A percentile compares a stretch with the other conserved stretches of the same genome.
These are phyloP conservation scores for Leptoclinus maculatus DNA, from an alignment of 2,797 vertebrate species.

Conservation along the genomic window DNA sequence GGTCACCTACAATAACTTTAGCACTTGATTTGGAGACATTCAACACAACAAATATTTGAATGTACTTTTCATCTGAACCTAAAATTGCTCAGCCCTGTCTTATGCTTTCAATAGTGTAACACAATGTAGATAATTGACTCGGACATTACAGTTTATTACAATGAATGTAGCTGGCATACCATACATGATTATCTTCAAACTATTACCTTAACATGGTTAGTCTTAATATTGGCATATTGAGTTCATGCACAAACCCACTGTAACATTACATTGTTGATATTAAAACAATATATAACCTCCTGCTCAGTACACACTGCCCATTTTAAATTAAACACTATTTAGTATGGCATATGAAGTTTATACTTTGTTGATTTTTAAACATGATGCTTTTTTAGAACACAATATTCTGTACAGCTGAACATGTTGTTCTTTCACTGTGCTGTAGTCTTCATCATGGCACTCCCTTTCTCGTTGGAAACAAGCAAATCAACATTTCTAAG, in stretches of 20 bases:
- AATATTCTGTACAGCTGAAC: constrained; percentile 64
- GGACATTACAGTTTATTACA: background rate
- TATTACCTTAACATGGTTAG: background rate
- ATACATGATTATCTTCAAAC: background rate
- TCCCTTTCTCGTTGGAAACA: constrained; percentile 42
- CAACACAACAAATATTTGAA: background rate
- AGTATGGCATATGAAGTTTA: constrained; percentile 56
- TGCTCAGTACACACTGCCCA: constrained; percentile 61
- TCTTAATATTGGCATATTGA: background rate
- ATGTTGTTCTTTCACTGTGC: constrained; percentile 55
- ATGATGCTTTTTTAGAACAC: constrained; percentile 65
- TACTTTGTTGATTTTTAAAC: constrained; percentile 62
- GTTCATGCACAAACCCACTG: background rate
- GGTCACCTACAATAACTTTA: background rate
- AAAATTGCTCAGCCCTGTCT: too few species aligned
- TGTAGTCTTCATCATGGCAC: constrained; percentile 45
- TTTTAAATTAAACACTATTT: constrained; percentile 19
- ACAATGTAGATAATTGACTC: background rate
- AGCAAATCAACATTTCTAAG: constrained; percentile 28
- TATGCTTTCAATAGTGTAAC: background rate
- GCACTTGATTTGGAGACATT: background rate
- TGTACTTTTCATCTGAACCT: background rate
- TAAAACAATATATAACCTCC: background rate
- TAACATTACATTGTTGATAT: constrained; percentile 2
- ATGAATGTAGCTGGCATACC: background rate